Evolutionary conservation across 53 echinoderm and acorn worm species (phyloP).

Genomic region (Pentamera pediparva): DNA sequence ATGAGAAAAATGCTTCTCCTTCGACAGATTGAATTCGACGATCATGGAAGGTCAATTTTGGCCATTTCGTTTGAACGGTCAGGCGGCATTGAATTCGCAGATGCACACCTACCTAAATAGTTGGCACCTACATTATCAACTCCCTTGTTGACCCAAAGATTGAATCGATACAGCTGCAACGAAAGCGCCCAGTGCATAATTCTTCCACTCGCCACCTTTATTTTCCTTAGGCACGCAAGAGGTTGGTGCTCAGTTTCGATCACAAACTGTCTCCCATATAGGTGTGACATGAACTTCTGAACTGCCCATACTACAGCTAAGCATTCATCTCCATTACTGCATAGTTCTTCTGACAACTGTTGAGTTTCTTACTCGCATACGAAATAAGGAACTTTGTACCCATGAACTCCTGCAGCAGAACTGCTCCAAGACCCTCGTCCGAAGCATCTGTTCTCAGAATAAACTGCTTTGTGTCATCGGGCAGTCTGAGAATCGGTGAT

Average conservation of each 20-base stretch:
- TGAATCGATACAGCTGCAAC: background rate
- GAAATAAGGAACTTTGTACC: slow-evolving; percentile 27
- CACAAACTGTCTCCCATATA: background rate
- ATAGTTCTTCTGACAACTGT: background rate
- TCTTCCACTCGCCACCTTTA: background rate
- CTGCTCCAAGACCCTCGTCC: slow-evolving; percentile 34
- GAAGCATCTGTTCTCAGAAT: too few species aligned
- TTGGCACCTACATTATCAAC: background rate
- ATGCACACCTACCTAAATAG: background rate
- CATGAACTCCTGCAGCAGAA: slow-evolving; percentile 27
- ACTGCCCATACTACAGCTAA: slow-evolving; percentile 10
- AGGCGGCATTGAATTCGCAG: too few species aligned
- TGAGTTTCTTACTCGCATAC: slow-evolving; percentile 8
- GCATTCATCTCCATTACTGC: slow-evolving; percentile 12
- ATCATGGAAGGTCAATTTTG: too few species aligned
- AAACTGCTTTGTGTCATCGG: slow-evolving; percentile 6
- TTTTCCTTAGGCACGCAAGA: background rate
- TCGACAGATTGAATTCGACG: too few species aligned
- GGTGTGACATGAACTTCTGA: background rate
- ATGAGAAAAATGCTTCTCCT: too few species aligned
- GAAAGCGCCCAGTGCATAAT: background rate
- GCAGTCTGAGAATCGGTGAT: slow-evolving; percentile 25
- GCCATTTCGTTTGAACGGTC: too few species aligned
- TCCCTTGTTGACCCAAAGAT: background rate
- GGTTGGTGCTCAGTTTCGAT: slow-evolving; percentile 17